phyloP scores from a whole-genome alignment of 2,888 invertebrate genomes.

The Macropis europaea region DNA sequence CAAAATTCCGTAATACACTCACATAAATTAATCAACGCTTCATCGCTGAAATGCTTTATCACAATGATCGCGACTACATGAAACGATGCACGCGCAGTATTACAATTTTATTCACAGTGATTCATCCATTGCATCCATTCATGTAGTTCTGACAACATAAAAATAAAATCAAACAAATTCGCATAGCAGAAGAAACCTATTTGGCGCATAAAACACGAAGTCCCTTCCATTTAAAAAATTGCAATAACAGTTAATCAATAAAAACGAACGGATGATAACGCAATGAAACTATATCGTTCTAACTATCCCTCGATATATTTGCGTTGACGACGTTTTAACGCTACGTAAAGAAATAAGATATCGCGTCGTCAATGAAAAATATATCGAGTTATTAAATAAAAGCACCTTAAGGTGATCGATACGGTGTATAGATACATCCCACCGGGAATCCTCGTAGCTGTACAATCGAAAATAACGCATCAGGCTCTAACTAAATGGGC shows the following conservation, averaged over 20 bases:
- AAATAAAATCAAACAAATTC: constrained; percentile 2
- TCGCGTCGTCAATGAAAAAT: not conserved
- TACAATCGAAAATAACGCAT: constrained; percentile 26
- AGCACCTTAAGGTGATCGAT: constrained; percentile 34
- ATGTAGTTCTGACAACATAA: constrained; percentile 52
- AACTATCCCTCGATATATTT: constrained; percentile 9
- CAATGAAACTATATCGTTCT: not conserved
- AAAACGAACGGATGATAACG: not conserved
- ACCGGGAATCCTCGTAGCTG: constrained; percentile 8
- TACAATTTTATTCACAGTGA: constrained; percentile 48
- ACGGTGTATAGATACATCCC: constrained; percentile 22
- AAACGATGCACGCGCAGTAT: constrained; percentile 27
- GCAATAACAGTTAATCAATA: not conserved
- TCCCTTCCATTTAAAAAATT: not conserved
- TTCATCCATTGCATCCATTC: constrained; percentile 43
- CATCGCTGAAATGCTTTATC: constrained; percentile 48
- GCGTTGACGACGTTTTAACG: not conserved
- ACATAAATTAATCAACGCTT: constrained; percentile 35
- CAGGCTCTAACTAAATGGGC: constrained; percentile 19
- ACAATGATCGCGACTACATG: constrained; percentile 51
- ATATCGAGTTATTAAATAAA: constrained; percentile 28
- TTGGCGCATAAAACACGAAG: constrained; percentile 12
- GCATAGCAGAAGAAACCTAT: constrained; percentile 14
- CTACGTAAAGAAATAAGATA: not conserved
- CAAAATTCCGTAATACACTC: constrained; percentile 34